phyloP scores from a whole-genome alignment of 2,797 vertebrate species.

The Siniperca scherzeri region DNA sequence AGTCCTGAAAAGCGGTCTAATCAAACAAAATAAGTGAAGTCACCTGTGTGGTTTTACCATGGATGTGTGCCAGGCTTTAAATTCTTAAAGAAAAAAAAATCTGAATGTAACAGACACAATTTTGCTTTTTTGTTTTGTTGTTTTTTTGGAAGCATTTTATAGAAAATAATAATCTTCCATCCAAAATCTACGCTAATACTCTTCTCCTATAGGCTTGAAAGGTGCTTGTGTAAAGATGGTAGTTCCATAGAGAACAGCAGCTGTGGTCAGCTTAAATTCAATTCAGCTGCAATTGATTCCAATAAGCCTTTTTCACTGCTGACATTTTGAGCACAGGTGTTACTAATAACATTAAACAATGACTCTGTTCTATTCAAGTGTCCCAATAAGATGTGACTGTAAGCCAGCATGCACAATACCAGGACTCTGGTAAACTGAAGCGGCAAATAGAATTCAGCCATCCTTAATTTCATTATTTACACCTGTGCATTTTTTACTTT shows the following conservation, averaged over 20 bases:
- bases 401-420: not conserved
- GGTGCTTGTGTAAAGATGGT: not conserved
- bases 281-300: not conserved
- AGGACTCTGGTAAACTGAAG: not conserved
- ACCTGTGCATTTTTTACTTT: too few relatives aligned
- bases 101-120: too few relatives aligned
- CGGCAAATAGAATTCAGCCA: not conserved
- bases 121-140: not conserved
- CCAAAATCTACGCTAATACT: not conserved
- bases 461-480: too few relatives aligned
- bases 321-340: not conserved
- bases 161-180: not conserved
- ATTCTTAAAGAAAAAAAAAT: too few relatives aligned
- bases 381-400: not conserved
- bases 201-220: not conserved
- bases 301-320: not conserved
- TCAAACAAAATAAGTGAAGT: not conserved
- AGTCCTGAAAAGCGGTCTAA: not conserved
- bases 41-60: not conserved
- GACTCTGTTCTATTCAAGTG: too few relatives aligned
- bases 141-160: not conserved
- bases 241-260: not conserved
- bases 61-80: too few relatives aligned
- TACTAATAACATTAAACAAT: too few relatives aligned
- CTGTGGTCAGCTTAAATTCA: not conserved